These are phyloP conservation scores for Pitangus sulphuratus DNA, from an alignment of 2,797 vertebrate genomes.

Conservation along the genomic window DNA sequence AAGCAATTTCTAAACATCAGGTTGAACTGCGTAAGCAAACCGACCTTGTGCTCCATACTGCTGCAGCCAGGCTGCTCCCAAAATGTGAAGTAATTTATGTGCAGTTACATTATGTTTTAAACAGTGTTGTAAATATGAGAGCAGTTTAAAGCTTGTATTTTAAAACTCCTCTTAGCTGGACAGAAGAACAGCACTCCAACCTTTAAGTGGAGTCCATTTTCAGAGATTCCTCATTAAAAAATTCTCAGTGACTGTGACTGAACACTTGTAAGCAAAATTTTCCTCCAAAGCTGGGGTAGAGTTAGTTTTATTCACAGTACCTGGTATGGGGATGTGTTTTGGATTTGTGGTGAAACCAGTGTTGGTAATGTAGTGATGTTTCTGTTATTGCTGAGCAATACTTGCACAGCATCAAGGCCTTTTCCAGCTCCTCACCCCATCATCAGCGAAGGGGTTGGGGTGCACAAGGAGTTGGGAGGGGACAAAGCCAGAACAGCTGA, in stretches of 20 bases:
- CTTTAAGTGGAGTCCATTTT: neutral
- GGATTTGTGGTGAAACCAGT: neutral
- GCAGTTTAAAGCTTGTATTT: neutral
- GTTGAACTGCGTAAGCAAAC: conserved; percentile 38
- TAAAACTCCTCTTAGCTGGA: neutral
- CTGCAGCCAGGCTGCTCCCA: neutral
- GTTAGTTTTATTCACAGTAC: neutral
- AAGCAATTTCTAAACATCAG: conserved; percentile 30
- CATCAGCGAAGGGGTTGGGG: neutral
- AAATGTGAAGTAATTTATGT: neutral
- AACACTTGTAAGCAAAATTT: neutral
- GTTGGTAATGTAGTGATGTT: neutral
- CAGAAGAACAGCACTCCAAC: neutral
- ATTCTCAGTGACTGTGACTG: neutral
- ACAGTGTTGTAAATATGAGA: neutral
- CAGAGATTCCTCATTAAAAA: neutral
- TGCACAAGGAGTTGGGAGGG: neutral
- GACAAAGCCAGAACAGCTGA: neutral
- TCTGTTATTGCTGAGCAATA: neutral
- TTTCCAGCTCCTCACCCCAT: neutral
- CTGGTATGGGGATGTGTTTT: neutral
- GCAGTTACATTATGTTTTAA: neutral
- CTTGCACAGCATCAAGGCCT: neutral
- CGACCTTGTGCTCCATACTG: neutral
- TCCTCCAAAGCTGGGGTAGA: neutral